Conservation (phyloP, 2,888 invertebrate genomes). For the Acleris literana region DNA sequence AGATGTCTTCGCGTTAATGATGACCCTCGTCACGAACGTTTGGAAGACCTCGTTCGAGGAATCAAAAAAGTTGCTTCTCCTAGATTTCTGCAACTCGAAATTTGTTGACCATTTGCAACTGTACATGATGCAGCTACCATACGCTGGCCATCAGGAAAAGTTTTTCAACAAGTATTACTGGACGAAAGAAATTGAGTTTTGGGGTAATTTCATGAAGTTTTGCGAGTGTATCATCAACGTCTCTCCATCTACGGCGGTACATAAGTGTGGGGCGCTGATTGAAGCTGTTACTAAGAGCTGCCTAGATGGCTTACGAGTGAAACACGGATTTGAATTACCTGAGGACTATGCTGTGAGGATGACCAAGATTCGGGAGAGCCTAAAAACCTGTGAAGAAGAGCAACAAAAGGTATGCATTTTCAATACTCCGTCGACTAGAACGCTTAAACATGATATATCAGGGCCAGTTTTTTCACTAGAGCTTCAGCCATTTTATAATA, state of each 20-base stretch:
- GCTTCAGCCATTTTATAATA: no score
- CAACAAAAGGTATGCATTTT: conserved; percentile 19
- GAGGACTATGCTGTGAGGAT: conserved; percentile 50
- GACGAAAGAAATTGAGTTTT: conserved; percentile 63
- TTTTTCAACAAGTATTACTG: conserved; percentile 59
- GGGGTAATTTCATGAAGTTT: conserved; percentile 62
- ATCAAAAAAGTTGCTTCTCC: conserved; percentile 58
- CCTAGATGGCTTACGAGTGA: conserved; percentile 54
- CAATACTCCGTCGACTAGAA: no score
- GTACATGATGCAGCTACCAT: conserved; percentile 67
- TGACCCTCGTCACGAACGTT: conserved; percentile 67
- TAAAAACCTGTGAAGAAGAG: conserved; percentile 50
- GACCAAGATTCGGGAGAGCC: conserved; percentile 49
- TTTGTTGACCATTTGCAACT: conserved; percentile 57
- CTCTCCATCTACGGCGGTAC: conserved; percentile 62
- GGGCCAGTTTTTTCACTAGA: no score
- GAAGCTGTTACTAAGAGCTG: conserved; percentile 57
- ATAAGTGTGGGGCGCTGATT: conserved; percentile 62
- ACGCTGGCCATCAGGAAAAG: conserved; percentile 43
- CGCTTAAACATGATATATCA: no score
- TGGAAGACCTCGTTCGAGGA: conserved; percentile 62
- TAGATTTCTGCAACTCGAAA: conserved; percentile 65
- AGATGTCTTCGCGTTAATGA: conserved; percentile 67
- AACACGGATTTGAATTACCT: conserved; percentile 53
- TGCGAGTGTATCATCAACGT: conserved; percentile 62